Conservation (phyloP, 2,888 invertebrate species). For the Xestobium rufovillosum region DNA sequence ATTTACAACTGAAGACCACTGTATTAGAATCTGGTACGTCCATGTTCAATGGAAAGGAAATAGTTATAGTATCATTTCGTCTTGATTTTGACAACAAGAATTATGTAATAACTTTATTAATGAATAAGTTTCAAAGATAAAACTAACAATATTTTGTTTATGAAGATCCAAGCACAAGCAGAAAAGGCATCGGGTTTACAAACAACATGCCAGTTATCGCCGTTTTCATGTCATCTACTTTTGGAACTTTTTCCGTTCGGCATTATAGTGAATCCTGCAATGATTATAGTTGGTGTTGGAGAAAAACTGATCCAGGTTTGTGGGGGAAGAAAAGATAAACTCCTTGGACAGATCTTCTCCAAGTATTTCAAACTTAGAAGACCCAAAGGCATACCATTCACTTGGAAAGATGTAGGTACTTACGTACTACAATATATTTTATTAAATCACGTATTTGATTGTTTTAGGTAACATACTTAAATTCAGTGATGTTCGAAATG, state of each 20-base stretch:
- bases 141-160: too few relatives aligned
- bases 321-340: conserved; percentile 45
- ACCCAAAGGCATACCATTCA: conserved; percentile 72
- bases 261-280: conserved; percentile 65
- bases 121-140: too few relatives aligned
- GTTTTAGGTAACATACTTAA: conserved; percentile 67
- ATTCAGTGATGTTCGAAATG: conserved; percentile 78
- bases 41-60: conserved; percentile 43
- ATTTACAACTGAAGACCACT: conserved; percentile 61
- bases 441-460: too few relatives aligned
- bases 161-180: conserved; percentile 33
- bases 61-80: conserved; percentile 59
- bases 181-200: conserved; percentile 33
- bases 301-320: conserved; percentile 67
- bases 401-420: conserved; percentile 78
- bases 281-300: conserved; percentile 72
- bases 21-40: conserved; percentile 57
- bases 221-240: conserved; percentile 64
- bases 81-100: conserved; percentile 82
- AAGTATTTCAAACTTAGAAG: conserved; percentile 70
- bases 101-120: conserved; percentile 57
- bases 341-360: conserved; percentile 60
- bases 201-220: conserved; percentile 44
- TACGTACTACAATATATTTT: too few relatives aligned
- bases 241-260: conserved; percentile 84